Conservation (phyloP, 92 coral and sea anemone genomes). For the Actinostola sp. region DNA sequence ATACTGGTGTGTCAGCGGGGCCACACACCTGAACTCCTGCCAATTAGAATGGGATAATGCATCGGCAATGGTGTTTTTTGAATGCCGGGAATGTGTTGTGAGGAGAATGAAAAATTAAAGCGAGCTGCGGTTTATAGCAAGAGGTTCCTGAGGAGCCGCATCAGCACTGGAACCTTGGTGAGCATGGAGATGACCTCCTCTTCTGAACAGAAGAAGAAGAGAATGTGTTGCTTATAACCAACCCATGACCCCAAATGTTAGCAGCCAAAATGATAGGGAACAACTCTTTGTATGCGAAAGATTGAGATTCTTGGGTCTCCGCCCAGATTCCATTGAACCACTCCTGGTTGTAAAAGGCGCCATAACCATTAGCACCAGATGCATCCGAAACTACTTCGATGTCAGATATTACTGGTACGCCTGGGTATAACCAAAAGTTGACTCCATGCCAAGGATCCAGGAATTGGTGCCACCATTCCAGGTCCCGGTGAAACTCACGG, state of each 20-base stretch:
- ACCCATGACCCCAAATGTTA: not conserved
- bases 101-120: slow-evolving; percentile 3
- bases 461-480: no score
- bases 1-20: not conserved
- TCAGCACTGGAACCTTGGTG: not conserved
- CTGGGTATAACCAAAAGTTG: no score
- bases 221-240: not conserved
- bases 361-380: no score
- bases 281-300: not conserved
- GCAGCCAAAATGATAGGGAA: not conserved
- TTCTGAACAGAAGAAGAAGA: not conserved
- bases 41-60: slow-evolving; percentile 26
- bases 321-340: slow-evolving; percentile 1
- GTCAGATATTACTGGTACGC: no score
- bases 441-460: no score
- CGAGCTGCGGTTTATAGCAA: not conserved
- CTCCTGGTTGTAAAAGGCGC: not conserved
- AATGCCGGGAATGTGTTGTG: not conserved
- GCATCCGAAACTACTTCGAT: no score
- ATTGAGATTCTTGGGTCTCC: not conserved
- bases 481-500: no score
- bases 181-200: not conserved
- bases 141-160: not conserved
- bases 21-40: slow-evolving; percentile 1
- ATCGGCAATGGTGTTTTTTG: slow-evolving; percentile 13